Percentiles rank a stretch among this genome's conserved stretches.
Conservation (phyloP, 2,888 invertebrate genomes). For the Calliphora vomitoria region DNA sequence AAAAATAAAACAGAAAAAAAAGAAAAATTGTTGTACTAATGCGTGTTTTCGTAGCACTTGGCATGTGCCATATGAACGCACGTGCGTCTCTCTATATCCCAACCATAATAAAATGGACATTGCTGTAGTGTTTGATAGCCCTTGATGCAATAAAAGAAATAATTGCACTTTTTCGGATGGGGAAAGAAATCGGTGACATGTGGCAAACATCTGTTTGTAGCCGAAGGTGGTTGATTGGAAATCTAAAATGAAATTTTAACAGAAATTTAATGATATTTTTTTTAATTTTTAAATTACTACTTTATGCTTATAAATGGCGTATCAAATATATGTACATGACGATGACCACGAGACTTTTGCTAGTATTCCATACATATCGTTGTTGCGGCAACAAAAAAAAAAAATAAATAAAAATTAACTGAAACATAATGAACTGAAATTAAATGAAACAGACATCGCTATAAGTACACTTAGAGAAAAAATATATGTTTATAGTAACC, state of each 20-base stretch:
- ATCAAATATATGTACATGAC: no score
- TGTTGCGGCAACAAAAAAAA: no score
- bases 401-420: no score
- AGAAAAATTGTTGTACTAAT: conserved; percentile 28
- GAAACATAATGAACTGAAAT: no score
- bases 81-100: conserved; percentile 81
- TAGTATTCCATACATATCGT: no score
- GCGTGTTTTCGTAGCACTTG: conserved; percentile 77
- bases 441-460: no score
- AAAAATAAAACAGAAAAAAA: no score
- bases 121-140: conserved; percentile 83
- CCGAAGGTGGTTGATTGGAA: conserved; percentile 43
- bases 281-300: no score
- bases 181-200: conserved; percentile 81
- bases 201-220: conserved; percentile 79
- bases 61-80: conserved; percentile 80
- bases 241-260: conserved; percentile 44
- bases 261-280: background rate
- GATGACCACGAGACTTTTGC: no score
- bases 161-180: conserved; percentile 82
- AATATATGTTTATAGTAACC: no score
- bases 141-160: conserved; percentile 83
- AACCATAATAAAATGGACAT: conserved; percentile 83
- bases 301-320: no score
- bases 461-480: no score